These are phyloP conservation scores for Psophia crepitans DNA, from an alignment of 2,113 vertebrate species.

Conservation along the genomic window DNA sequence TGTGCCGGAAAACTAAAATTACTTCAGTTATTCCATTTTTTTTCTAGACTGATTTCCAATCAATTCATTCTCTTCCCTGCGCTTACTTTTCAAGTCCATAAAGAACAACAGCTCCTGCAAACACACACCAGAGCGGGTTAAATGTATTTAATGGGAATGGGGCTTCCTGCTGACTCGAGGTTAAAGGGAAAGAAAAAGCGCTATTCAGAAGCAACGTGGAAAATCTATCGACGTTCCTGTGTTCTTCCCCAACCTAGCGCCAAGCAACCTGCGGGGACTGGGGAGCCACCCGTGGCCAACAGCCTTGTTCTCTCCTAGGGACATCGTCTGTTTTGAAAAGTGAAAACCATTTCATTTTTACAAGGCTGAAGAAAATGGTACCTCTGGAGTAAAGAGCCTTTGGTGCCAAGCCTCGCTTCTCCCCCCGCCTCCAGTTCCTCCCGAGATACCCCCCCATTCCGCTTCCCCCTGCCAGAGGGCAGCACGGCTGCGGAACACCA, in stretches of 20 bases:
- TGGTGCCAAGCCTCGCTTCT: no score
- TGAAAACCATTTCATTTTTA: neutral
- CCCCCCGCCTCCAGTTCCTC: neutral
- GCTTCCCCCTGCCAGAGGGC: neutral
- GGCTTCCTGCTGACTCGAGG: neutral
- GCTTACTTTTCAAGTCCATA: neutral
- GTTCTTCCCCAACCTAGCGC: neutral
- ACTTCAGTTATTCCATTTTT: neutral
- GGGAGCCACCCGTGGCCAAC: no score
- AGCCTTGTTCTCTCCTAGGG: accelerated
- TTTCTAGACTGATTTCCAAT: neutral
- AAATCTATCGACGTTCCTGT: neutral
- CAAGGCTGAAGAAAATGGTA: neutral
- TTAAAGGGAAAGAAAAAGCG: neutral
- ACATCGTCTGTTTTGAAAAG: accelerated
- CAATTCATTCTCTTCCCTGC: neutral
- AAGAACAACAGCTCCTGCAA: neutral
- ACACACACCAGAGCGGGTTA: neutral
- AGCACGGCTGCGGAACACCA: accelerated
- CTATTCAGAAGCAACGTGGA: neutral
- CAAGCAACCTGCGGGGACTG: neutral
- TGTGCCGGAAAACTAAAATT: no score
- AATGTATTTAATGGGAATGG: accelerated
- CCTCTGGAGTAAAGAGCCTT: neutral
- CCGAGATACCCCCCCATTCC: accelerated